These are phyloP conservation scores for Lutjanus campechanus DNA, from an alignment of 2,797 vertebrate species.

Conservation along the genomic window DNA sequence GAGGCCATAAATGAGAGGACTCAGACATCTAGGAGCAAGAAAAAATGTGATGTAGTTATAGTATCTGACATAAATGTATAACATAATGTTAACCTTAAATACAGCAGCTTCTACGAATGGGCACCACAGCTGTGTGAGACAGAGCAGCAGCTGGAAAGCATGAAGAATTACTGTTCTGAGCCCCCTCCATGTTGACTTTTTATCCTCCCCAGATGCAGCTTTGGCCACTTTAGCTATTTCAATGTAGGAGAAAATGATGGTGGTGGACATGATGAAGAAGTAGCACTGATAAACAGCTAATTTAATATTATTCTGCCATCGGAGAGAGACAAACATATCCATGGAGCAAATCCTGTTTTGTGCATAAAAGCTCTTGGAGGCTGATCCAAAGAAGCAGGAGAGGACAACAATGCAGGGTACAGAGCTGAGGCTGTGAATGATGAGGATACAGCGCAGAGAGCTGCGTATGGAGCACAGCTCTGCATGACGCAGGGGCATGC, in stretches of 20 bases:
- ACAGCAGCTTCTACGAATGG: conserved; percentile 56
- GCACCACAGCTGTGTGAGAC: conserved; percentile 60
- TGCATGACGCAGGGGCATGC: conserved; percentile 68
- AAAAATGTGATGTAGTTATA: too few relatives aligned
- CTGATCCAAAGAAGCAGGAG: too few relatives aligned
- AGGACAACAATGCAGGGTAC: too few relatives aligned
- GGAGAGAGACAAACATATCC: conserved; percentile 18
- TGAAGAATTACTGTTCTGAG: conserved; percentile 67
- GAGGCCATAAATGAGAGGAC: too few relatives aligned
- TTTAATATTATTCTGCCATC: conserved; percentile 53
- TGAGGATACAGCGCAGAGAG: too few relatives aligned
- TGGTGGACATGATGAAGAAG: conserved; percentile 57
- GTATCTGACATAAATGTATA: too few relatives aligned
- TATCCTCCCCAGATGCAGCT: conserved; percentile 56
- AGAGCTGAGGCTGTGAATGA: too few relatives aligned
- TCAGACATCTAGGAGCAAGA: too few relatives aligned
- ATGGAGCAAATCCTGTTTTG: conserved; percentile 5
- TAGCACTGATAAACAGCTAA: conserved; percentile 47
- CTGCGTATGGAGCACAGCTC: not conserved
- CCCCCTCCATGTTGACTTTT: conserved; percentile 54
- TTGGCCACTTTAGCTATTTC: conserved; percentile 63
- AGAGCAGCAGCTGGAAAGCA: conserved; percentile 68
- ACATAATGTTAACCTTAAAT: not conserved
- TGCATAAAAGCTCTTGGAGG: conserved; percentile 12
- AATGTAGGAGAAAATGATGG: conserved; percentile 56